Evolutionary conservation across 2,888 invertebrate species (phyloP).

Genomic region (Apoda limacodes): DNA sequence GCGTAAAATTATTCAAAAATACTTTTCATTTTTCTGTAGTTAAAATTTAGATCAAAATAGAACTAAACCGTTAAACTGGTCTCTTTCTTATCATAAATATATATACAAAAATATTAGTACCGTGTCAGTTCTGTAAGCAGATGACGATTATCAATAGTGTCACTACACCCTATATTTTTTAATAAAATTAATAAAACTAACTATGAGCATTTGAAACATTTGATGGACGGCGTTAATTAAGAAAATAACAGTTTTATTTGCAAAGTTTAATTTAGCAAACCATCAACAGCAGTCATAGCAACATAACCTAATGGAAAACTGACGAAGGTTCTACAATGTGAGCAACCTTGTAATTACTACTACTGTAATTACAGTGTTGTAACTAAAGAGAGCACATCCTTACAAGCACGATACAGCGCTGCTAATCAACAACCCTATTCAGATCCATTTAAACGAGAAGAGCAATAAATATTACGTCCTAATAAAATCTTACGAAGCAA

Average conservation of each 20-base stretch:
- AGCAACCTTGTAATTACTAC: conserved; percentile 60
- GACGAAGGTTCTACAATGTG: conserved; percentile 45
- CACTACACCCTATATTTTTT: no score
- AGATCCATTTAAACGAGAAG: conserved; percentile 52
- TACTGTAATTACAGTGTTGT: conserved; percentile 60
- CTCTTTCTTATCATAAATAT: no score
- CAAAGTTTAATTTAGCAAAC: conserved; percentile 65
- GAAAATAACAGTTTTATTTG: conserved; percentile 38
- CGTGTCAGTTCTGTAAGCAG: no score
- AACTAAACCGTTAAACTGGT: no score
- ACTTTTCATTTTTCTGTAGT: no score
- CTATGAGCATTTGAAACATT: no score
- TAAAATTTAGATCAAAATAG: no score
- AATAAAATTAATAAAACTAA: no score
- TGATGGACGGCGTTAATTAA: conserved; percentile 47
- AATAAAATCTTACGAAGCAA: conserved; percentile 57
- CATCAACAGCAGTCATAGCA: conserved; percentile 50
- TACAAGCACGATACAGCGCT: conserved; percentile 42
- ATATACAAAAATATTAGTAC: no score
- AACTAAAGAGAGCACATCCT: conserved; percentile 40
- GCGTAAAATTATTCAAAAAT: no score
- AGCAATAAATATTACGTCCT: conserved; percentile 62
- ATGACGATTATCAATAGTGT: no score
- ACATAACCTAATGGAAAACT: conserved; percentile 47
- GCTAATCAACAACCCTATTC: conserved; percentile 62